A percentile compares a stretch with the other conserved stretches of the same genome.
Conservation (phyloP, 2,797 vertebrate species). For the Lateolabrax maculatus region DNA sequence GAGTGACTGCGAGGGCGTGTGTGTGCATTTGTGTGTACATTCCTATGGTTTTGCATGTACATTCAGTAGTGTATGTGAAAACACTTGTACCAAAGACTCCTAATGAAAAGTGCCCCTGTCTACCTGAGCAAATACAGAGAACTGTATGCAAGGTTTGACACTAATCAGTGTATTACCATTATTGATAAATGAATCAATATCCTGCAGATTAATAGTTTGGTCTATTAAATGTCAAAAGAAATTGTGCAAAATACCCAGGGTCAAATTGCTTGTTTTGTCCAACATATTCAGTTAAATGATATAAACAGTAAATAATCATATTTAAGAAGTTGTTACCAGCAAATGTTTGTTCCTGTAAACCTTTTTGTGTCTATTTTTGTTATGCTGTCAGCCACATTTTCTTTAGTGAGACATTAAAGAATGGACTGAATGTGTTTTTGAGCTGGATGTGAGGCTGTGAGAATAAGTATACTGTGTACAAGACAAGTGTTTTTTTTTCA, state of each 20-base stretch:
- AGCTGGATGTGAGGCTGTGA: not conserved
- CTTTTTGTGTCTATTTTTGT: not conserved
- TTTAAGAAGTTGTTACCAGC: not conserved
- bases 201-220: not conserved
- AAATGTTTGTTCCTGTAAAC: not conserved
- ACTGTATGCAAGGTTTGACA: not conserved
- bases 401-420: not conserved
- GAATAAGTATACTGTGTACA: not conserved
- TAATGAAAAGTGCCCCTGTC: not conserved
- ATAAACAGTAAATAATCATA: not conserved
- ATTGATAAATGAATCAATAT: not conserved
- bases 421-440: not conserved
- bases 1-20: not conserved
- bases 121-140: constrained; percentile 2
- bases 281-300: not conserved
- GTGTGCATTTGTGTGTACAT: constrained; percentile 46
- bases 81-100: constrained; percentile 35
- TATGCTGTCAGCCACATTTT: not conserved
- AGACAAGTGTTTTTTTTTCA: not conserved
- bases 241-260: not conserved
- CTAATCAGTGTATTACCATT: not conserved
- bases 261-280: not conserved
- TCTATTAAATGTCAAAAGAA: not conserved
- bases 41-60: constrained; percentile 59
- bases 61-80: constrained; percentile 30